Evolutionary conservation across 1,140 invertebrate species (phyloP).

Genomic region (Brachionus sp.): DNA sequence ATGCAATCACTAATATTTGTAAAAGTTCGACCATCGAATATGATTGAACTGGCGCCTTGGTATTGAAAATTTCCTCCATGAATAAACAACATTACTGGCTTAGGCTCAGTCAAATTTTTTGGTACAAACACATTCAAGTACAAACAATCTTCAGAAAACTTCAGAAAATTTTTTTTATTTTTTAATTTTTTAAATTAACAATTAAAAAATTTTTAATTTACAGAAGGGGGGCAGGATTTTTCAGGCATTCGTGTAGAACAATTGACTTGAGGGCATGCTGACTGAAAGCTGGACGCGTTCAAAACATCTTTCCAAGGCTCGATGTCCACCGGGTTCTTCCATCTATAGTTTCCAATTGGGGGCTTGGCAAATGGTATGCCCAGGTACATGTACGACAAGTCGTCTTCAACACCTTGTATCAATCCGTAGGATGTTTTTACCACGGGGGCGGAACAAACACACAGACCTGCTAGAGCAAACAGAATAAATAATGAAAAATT

Average conservation of each 20-base stretch:
- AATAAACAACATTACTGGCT: constrained; percentile 87
- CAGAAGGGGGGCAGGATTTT: constrained; percentile 68
- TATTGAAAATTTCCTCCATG: constrained; percentile 89
- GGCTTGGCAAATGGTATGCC: constrained; percentile 49
- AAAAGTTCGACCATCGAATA: constrained; percentile 79
- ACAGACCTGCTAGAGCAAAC: background rate
- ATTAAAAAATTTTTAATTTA: constrained; percentile 87
- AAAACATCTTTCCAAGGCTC: constrained; percentile 73
- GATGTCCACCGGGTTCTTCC: constrained; percentile 52
- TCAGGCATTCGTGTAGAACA: constrained; percentile 24
- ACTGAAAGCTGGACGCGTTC: constrained; percentile 73
- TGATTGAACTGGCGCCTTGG: constrained; percentile 79
- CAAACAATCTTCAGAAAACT: constrained; percentile 79
- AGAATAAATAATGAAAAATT: background rate
- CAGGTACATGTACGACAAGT: background rate
- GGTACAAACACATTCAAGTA: constrained; percentile 84
- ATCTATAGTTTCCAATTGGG: constrained; percentile 48
- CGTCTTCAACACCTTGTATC: constrained; percentile 1
- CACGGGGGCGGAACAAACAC: background rate
- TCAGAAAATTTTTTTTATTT: constrained; percentile 73
- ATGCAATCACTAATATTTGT: constrained; percentile 74
- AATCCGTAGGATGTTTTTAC: constrained; percentile 37
- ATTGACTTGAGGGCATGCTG: constrained; percentile 66
- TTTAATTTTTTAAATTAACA: constrained; percentile 75
- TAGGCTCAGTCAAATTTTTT: constrained; percentile 60